These are phyloP conservation scores for Radopholus similis DNA, from an alignment of 1,140 invertebrate species.

Conservation along the genomic window DNA sequence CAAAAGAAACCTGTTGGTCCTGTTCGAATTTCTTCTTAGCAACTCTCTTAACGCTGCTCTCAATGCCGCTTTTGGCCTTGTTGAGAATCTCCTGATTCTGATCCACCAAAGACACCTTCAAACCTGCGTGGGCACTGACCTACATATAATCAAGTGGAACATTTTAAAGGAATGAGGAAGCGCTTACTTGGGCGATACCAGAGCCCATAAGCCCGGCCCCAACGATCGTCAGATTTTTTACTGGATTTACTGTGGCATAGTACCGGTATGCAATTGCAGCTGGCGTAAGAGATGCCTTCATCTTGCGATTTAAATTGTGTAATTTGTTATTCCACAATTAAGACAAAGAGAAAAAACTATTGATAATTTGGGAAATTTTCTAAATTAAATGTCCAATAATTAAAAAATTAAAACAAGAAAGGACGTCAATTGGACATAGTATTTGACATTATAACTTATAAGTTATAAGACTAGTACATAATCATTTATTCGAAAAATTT, in stretches of 20 bases:
- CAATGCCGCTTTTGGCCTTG: conserved; percentile 70
- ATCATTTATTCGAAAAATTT: too few relatives aligned
- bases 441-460: too few relatives aligned
- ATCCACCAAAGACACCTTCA: conserved; percentile 67
- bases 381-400: neutral
- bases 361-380: neutral
- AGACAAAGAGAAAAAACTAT: too few relatives aligned
- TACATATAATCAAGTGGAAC: neutral
- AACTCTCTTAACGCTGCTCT: conserved; percentile 70
- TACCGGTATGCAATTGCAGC: neutral
- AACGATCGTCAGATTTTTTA: conserved; percentile 78
- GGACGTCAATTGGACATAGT: too few relatives aligned
- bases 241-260: conserved; percentile 44
- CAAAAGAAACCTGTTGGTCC: conserved; percentile 57
- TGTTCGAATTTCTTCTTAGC: conserved; percentile 75
- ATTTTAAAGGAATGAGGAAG: conserved; percentile 3
- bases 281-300: too few relatives aligned
- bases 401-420: too few relatives aligned
- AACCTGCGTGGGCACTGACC: conserved; percentile 27
- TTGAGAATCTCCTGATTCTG: conserved; percentile 69
- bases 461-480: too few relatives aligned
- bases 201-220: conserved; percentile 81
- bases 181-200: conserved; percentile 77
- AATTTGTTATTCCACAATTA: too few relatives aligned
- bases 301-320: too few relatives aligned